Evolutionary conservation across 2,113 vertebrate species (phyloP).

Genomic region (Pycnonotus jocosus): DNA sequence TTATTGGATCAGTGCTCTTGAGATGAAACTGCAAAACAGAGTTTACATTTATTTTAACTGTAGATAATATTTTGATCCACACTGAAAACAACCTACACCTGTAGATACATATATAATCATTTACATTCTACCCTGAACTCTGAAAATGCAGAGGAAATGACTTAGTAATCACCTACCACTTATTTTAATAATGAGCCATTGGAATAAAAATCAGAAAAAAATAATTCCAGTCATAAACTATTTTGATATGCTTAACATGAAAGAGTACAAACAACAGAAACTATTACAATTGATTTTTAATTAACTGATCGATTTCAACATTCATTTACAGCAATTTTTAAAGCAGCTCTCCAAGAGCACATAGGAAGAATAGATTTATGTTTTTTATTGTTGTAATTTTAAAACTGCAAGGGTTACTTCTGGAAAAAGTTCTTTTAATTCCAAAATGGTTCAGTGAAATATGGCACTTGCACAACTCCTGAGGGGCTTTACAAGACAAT

Average conservation of each 20-base stretch:
- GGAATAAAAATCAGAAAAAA: background rate
- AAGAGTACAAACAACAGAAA: background rate
- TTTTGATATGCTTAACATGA: background rate
- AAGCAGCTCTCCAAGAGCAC: background rate
- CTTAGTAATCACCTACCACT: background rate
- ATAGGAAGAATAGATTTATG: background rate
- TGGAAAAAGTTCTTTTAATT: background rate
- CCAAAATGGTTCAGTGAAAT: background rate
- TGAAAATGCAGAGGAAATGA: background rate
- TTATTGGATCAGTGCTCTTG: background rate
- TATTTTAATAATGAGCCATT: background rate
- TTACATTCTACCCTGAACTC: background rate
- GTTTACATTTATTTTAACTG: background rate
- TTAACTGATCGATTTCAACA: background rate
- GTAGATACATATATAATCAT: background rate
- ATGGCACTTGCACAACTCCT: accelerated
- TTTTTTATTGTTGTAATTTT: background rate
- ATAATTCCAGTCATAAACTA: background rate
- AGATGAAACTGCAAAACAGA: background rate
- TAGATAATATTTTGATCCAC: background rate
- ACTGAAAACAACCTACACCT: background rate
- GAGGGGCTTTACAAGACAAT: background rate
- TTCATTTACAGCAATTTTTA: background rate
- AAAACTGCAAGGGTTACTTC: background rate
- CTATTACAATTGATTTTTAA: background rate